These are phyloP conservation scores for Morpho deidamia DNA, from an alignment of 2,888 invertebrate genomes.

Conservation along the genomic window DNA sequence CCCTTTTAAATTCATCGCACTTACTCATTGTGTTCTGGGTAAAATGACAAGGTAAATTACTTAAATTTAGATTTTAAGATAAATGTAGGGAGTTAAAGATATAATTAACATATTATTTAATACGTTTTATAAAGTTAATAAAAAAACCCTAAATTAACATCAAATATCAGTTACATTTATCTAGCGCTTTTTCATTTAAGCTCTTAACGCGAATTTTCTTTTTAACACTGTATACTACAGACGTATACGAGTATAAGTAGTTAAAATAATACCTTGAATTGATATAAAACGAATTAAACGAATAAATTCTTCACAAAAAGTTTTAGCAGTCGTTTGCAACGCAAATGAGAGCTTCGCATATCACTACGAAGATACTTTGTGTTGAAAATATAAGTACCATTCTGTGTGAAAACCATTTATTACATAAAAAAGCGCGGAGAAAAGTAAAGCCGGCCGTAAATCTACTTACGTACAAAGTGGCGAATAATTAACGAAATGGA, in stretches of 20 bases:
- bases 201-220: no score
- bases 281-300: neutral
- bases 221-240: no score
- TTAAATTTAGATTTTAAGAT: slow-evolving; percentile 28
- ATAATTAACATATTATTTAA: neutral
- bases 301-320: slow-evolving; percentile 2
- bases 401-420: slow-evolving; percentile 39
- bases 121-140: no score
- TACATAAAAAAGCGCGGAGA: slow-evolving; percentile 47
- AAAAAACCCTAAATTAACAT: neutral
- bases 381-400: slow-evolving; percentile 30
- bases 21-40: slow-evolving; percentile 34
- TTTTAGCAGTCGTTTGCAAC: slow-evolving; percentile 12
- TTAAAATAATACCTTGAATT: slow-evolving; percentile 11
- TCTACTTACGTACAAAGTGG: slow-evolving; percentile 77
- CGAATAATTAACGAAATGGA: slow-evolving; percentile 78
- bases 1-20: slow-evolving; percentile 56
- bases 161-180: no score
- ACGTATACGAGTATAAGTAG: neutral
- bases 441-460: slow-evolving; percentile 59
- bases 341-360: slow-evolving; percentile 14
- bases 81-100: slow-evolving; percentile 21
- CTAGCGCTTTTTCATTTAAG: no score
- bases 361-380: slow-evolving; percentile 22
- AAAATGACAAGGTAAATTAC: slow-evolving; percentile 55